Conservation (phyloP, 1,140 invertebrate species). For the Bombus picipes region DNA sequence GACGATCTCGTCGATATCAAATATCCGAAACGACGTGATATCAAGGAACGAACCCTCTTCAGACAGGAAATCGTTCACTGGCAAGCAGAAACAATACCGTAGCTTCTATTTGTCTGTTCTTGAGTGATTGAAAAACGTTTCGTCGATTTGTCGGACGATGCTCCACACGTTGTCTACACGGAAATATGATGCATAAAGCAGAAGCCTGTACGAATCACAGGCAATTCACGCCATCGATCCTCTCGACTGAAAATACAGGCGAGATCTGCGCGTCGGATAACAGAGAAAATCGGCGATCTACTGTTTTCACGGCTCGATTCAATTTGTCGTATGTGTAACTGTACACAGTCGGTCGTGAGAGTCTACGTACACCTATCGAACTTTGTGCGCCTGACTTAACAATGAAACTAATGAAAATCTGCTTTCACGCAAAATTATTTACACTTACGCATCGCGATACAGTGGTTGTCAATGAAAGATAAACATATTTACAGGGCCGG, state of each 20-base stretch:
- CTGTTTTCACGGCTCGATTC: neutral
- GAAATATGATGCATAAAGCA: conserved; percentile 9
- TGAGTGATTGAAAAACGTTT: too few relatives aligned
- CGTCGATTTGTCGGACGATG: neutral
- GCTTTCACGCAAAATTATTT: too few relatives aligned
- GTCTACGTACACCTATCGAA: too few relatives aligned
- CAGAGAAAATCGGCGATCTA: neutral
- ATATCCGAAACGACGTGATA: neutral
- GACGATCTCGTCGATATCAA: neutral
- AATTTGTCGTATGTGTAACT: neutral
- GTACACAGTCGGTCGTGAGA: too few relatives aligned
- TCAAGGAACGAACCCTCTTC: neutral
- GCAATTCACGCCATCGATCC: conserved; percentile 7
- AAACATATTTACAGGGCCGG: too few relatives aligned
- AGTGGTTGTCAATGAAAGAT: too few relatives aligned
- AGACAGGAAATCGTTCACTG: neutral
- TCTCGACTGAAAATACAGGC: neutral
- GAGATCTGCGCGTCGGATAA: too few relatives aligned
- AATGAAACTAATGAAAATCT: too few relatives aligned
- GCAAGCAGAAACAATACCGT: neutral
- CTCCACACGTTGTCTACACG: neutral
- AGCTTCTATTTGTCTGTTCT: neutral
- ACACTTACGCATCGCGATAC: too few relatives aligned
- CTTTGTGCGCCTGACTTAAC: too few relatives aligned
- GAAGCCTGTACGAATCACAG: neutral